A percentile compares a stretch with the other conserved stretches of the same genome.
phyloP scores from a whole-genome alignment of 2,888 invertebrate genomes.

The Cosmorhoe ocellata region DNA sequence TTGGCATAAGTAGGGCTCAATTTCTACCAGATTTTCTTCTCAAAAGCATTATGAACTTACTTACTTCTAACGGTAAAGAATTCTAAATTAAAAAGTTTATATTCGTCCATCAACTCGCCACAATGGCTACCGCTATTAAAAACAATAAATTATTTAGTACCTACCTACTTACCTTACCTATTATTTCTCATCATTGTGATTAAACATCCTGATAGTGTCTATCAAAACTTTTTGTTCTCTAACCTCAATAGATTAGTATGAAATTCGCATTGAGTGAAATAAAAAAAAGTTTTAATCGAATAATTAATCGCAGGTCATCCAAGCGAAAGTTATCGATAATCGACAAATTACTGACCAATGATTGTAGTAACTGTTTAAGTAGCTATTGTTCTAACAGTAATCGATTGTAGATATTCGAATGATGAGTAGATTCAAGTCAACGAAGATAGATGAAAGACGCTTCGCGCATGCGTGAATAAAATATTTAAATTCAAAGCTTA shows the following conservation, averaged over 20 bases:
- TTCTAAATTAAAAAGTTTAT: too few species aligned
- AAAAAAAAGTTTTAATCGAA: constrained; percentile 33
- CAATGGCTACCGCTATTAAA: too few species aligned
- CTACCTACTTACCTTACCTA: too few species aligned
- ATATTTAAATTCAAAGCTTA: too few species aligned
- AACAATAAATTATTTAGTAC: too few species aligned
- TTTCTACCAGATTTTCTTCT: too few species aligned
- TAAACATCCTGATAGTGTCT: constrained; percentile 24
- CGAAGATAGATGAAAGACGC: too few species aligned
- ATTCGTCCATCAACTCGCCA: too few species aligned
- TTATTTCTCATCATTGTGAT: constrained; percentile 26
- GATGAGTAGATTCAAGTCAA: constrained; percentile 7
- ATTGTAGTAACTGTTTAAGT: constrained; percentile 21
- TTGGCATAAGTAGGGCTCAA: too few species aligned
- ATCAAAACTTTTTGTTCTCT: constrained; percentile 24
- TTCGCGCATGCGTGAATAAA: too few species aligned
- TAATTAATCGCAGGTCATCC: constrained; percentile 17
- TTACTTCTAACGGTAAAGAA: too few species aligned
- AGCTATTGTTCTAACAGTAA: constrained; percentile 21
- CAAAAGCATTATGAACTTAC: too few species aligned
- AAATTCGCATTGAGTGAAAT: constrained; percentile 34
- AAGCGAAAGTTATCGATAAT: constrained; percentile 31
- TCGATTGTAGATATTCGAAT: constrained; percentile 18
- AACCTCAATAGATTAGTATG: constrained; percentile 49
- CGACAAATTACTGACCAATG: constrained; percentile 15